Percentiles rank a stretch among this genome's conserved stretches.
These are phyloP conservation scores for Chascanopsetta lugubris DNA, from an alignment of 2,113 vertebrate species.

Conservation along the genomic window DNA sequence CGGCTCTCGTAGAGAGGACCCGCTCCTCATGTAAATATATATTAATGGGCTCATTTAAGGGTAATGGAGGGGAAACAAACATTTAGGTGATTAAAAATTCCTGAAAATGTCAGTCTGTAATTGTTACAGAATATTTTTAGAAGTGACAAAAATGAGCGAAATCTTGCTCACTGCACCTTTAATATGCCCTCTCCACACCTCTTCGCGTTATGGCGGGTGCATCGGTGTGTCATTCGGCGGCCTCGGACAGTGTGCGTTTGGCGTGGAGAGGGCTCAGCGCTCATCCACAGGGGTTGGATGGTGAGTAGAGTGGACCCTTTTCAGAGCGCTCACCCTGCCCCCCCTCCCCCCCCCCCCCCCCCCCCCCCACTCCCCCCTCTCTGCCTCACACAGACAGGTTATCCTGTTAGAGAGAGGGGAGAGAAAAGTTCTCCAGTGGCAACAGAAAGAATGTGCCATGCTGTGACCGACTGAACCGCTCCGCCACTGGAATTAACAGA, in stretches of 20 bases:
- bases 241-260: conserved; percentile 48
- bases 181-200: neutral
- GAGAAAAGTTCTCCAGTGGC: conserved; percentile 80
- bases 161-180: no score
- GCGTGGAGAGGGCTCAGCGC: conserved; percentile 62
- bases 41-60: no score
- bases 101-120: no score
- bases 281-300: conserved; percentile 68
- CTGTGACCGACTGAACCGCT: conserved; percentile 71
- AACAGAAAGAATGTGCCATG: conserved; percentile 82
- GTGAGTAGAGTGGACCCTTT: conserved; percentile 69
- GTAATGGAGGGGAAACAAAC: no score
- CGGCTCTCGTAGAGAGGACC: no score
- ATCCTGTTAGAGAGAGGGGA: conserved; percentile 73
- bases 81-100: no score
- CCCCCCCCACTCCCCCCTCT: conserved; percentile 38
- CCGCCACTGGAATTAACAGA: conserved; percentile 68
- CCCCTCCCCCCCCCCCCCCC: conserved; percentile 14
- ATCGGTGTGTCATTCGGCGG: conserved; percentile 2
- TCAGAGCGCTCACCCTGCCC: conserved; percentile 51
- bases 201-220: conserved; percentile 16
- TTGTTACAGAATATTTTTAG: no score
- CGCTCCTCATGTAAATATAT: no score
- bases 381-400: conserved; percentile 66
- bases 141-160: no score